Conservation (phyloP, 2,888 invertebrate genomes). For the Hemistola chrysoprasaria region DNA sequence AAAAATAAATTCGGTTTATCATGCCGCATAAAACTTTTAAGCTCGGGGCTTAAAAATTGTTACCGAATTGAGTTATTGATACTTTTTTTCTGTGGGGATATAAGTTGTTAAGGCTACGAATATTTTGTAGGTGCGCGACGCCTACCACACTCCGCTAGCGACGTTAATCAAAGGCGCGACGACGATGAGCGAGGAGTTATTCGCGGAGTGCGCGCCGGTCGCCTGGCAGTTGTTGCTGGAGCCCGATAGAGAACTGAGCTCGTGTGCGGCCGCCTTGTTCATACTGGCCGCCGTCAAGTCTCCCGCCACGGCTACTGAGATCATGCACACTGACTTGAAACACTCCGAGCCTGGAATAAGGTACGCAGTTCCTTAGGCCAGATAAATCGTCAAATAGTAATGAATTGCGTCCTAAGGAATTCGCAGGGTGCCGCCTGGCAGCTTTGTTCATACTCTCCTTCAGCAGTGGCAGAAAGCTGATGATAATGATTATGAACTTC, state of each 20-base stretch:
- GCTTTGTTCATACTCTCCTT: no score
- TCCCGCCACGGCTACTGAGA: conserved; percentile 92
- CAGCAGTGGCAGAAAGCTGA: no score
- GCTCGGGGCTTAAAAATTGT: no score
- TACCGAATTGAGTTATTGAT: no score
- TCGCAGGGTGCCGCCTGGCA: no score
- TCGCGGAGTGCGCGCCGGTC: conserved; percentile 93
- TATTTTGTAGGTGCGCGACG: conserved; percentile 85
- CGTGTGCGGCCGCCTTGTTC: conserved; percentile 93
- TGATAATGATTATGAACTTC: no score
- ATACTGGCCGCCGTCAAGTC: conserved; percentile 96
- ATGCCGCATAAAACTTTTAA: no score
- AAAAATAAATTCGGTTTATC: no score
- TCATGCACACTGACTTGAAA: conserved; percentile 94
- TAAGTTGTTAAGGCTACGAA: no score
- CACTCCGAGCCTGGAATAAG: conserved; percentile 91
- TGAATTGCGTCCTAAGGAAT: no score
- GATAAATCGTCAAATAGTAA: no score
- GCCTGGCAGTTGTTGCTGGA: conserved; percentile 98
- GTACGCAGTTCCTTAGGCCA: conserved; percentile 73
- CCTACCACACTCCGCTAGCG: conserved; percentile 95
- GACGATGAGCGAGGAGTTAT: conserved; percentile 93
- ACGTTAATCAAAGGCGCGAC: conserved; percentile 94
- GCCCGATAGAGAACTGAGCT: conserved; percentile 93
- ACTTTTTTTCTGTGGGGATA: no score